Conservation (phyloP, 2,888 invertebrate genomes). For the Thelaira solivaga region DNA sequence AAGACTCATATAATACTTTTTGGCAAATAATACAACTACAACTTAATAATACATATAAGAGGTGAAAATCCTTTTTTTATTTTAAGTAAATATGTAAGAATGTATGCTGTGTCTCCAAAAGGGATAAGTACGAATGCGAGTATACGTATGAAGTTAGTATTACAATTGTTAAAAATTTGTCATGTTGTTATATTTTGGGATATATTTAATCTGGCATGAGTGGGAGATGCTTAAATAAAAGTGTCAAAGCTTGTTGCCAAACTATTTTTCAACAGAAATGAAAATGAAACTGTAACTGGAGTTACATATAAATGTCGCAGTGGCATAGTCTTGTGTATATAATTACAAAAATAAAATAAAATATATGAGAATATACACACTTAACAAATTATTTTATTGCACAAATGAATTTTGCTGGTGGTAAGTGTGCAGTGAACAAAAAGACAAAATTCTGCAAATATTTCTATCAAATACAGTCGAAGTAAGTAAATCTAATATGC, state of each 20-base stretch:
- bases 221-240: conserved; percentile 40
- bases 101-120: too few relatives aligned
- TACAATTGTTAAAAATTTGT: conserved; percentile 2
- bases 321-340: background rate
- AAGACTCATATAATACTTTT: conserved; percentile 35
- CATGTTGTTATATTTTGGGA: background rate
- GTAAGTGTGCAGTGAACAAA: background rate
- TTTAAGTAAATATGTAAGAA: too few relatives aligned
- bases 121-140: too few relatives aligned
- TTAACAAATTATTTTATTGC: background rate
- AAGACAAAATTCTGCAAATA: conserved; percentile 16
- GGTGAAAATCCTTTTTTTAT: conserved; percentile 46
- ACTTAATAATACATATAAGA: conserved; percentile 30
- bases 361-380: background rate
- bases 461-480: conserved; percentile 3
- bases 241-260: conserved; percentile 58
- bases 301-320: background rate
- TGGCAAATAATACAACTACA: conserved; percentile 45
- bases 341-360: background rate
- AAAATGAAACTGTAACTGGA: conserved; percentile 37
- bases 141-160: background rate
- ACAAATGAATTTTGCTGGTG: background rate
- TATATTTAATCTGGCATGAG: background rate
- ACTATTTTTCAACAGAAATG: conserved; percentile 52
- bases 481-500: background rate